Evolutionary conservation across 2,888 invertebrate genomes (phyloP).

Genomic region (Archips crataeganus): DNA sequence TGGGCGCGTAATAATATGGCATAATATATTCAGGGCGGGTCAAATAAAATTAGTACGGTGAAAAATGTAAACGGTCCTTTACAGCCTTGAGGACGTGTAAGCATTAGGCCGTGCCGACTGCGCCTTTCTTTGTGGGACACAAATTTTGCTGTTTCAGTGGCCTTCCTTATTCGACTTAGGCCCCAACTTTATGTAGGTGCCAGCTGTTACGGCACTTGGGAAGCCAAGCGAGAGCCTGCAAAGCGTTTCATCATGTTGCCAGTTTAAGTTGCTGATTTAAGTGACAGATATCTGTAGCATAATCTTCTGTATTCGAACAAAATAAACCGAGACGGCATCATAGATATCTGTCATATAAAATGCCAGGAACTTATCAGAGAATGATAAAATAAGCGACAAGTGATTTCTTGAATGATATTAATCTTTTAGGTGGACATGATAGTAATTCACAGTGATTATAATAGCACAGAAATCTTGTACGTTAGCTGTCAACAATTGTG

Average conservation of each 20-base stretch:
- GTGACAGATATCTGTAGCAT: too few species aligned
- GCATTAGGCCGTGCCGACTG: slow-evolving; percentile 66
- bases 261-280: too few species aligned
- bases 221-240: not conserved
- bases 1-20: slow-evolving; percentile 78
- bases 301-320: too few species aligned
- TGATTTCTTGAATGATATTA: too few species aligned
- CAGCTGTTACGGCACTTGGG: not conserved
- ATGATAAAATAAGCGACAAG: too few species aligned
- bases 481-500: too few species aligned
- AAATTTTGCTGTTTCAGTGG: slow-evolving; percentile 37
- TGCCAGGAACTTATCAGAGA: too few species aligned
- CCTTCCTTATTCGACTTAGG: slow-evolving; percentile 24
- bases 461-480: too few species aligned
- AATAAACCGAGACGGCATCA: too few species aligned
- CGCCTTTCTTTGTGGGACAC: slow-evolving; percentile 56
- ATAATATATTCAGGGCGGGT: slow-evolving; percentile 85
- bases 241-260: not conserved
- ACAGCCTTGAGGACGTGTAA: slow-evolving; percentile 79
- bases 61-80: slow-evolving; percentile 84
- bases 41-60: slow-evolving; percentile 86
- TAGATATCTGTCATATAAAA: too few species aligned
- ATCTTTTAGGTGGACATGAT: too few species aligned
- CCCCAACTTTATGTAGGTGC: not conserved
- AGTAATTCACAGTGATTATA: too few species aligned